Percentiles rank a stretch among this genome's conserved stretches.
These are phyloP conservation scores for Mormyrus lacerda DNA, from an alignment of 2,113 vertebrate species.

Conservation along the genomic window DNA sequence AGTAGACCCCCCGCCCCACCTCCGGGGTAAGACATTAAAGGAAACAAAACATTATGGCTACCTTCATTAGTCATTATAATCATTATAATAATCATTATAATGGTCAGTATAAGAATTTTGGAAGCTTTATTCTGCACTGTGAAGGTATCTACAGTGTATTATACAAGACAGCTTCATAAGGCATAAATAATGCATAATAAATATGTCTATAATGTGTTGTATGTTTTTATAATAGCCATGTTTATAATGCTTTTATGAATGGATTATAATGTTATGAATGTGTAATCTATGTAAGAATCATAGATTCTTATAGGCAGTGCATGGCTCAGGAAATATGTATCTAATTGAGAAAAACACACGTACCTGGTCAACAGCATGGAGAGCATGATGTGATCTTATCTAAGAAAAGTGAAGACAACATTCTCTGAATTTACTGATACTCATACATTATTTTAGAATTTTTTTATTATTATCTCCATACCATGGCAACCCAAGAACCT, in stretches of 20 bases:
- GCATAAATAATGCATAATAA: background rate
- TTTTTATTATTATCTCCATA: background rate
- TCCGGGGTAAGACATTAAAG: no score
- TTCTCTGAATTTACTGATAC: background rate
- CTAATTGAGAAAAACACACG: background rate
- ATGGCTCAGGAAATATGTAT: background rate
- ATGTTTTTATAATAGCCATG: no score
- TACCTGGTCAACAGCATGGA: background rate
- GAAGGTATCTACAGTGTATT: background rate
- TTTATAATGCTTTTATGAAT: background rate
- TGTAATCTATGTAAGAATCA: background rate
- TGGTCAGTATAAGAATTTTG: background rate
- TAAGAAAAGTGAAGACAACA: background rate
- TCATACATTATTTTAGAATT: background rate
- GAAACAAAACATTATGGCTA: no score
- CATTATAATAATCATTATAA: background rate
- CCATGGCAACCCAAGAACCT: background rate
- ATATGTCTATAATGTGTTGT: background rate
- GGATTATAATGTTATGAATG: background rate
- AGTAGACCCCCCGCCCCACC: no score
- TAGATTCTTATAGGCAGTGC: background rate
- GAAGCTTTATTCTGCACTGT: background rate
- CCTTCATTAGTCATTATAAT: background rate
- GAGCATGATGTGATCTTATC: background rate
- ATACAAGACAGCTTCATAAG: background rate